A percentile compares a stretch with the other conserved stretches of the same genome.
Conservation (phyloP, 1,140 invertebrate genomes). For the Brevipalpus yothersi region DNA sequence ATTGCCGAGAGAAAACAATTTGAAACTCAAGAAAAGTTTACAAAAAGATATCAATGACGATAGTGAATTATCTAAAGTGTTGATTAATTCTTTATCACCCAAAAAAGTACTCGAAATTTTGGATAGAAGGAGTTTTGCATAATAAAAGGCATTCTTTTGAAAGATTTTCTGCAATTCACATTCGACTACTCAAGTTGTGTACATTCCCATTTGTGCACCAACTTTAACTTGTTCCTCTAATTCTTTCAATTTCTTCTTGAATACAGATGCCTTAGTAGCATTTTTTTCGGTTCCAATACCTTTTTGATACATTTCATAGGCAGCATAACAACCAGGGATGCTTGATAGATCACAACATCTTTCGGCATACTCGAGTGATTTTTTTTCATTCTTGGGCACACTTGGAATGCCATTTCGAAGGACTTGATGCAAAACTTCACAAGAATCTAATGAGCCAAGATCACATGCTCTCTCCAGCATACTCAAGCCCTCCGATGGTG, state of each 20-base stretch:
- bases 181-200: no score
- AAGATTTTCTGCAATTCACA: no score
- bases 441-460: constrained; percentile 20
- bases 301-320: neutral
- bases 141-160: no score
- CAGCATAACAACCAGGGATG: neutral
- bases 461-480: constrained; percentile 42
- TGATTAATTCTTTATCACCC: no score
- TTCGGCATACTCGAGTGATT: constrained; percentile 43
- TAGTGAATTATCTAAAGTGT: no score
- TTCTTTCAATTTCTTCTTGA: neutral
- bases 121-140: no score
- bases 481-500: constrained; percentile 27
- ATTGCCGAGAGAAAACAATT: no score
- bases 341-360: constrained; percentile 37
- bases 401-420: constrained; percentile 20
- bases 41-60: no score
- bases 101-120: no score
- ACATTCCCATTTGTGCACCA: no score
- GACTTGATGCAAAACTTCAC: constrained; percentile 47
- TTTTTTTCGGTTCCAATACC: neutral
- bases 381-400: constrained; percentile 39
- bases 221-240: neutral
- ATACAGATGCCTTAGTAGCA: neutral
- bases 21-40: no score